Evolutionary conservation across 1,140 invertebrate genomes (phyloP), one percentile per base, ranked within the genome.

Genomic region (Babylonia areolata): DNA sequence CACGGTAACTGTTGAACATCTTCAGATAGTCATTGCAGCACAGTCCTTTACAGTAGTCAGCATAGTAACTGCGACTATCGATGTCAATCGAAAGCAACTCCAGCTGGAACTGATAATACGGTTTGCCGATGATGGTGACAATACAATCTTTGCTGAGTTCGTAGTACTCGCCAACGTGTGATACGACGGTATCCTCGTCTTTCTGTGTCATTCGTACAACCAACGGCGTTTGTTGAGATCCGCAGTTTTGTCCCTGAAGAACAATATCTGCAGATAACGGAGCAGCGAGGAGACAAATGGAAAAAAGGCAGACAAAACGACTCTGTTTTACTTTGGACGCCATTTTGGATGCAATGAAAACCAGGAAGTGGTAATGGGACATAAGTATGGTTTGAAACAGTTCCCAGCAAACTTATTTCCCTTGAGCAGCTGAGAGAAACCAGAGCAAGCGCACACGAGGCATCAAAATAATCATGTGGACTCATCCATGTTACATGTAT

Each of bases 1-100:
- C 89, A 31, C 88, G 82, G 64, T 90, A 90, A 75, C 89, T 88
- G 88, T 90, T 90, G 71, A 89, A 91, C 71, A 91, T 83, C 81
- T 91, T 90, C 28, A 91, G 86, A 83, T 77, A 91, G 58, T 91
- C 90, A 46, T 88, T 86, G 77, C 90, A 91, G 51, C 86, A 88
- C 1, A 83, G 40, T n/a, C 88, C 85, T 35, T 87, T 84, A 42
- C 88, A 87, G 69, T 77, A 84, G 0, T 82, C 81, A 64, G 85
- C 81, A 31, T 31, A 81, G 54, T 83, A 75, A 20, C 71, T 87
- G 71, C 89, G 58, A 15, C 75, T 84, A 77, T 91, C 91, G 15
- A 91, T 87, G 71, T 90, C 84, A 6, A 91, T 77, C 20, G 79
- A 54, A 1, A 80, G 85, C 33, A 91, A 35, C 20, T 87, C 46